phyloP scores from a whole-genome alignment of 1,140 invertebrate species.

The Lordiphosa collinella region DNA sequence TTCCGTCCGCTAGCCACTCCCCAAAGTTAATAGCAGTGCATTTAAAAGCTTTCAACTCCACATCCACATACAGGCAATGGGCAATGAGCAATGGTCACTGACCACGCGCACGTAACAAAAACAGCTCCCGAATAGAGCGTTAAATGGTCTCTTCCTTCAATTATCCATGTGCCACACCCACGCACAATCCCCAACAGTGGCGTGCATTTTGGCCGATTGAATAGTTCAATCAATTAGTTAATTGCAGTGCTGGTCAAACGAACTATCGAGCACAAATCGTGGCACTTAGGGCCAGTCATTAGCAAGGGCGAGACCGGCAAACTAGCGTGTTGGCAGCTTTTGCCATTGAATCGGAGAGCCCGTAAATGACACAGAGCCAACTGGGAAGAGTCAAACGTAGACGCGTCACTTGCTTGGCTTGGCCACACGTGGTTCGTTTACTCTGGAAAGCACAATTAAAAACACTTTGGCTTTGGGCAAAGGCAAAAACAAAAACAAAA shows the following conservation, averaged over 20 bases:
- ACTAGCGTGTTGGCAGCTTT: conserved; percentile 17
- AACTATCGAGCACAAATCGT: conserved; percentile 58
- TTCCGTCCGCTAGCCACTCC: conserved; percentile 16
- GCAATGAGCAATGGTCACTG: conserved; percentile 27
- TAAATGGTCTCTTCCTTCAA: conserved; percentile 32
- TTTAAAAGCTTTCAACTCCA: conserved; percentile 45
- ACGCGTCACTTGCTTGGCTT: conserved; percentile 10
- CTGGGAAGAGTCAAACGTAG: conserved; percentile 1
- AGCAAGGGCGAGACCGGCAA: conserved; percentile 49
- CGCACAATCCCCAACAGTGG: conserved; percentile 17
- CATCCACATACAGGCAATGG: conserved; percentile 9
- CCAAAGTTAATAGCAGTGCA: conserved; percentile 30
- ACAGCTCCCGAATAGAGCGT: conserved; percentile 10
- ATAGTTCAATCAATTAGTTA: conserved; percentile 78
- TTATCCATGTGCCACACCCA: conserved; percentile 47
- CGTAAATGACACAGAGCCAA: conserved; percentile 31
- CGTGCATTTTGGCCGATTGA: conserved; percentile 65
- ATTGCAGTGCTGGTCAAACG: conserved; percentile 58
- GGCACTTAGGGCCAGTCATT: conserved; percentile 71
- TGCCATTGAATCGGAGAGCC: conserved; percentile 40
- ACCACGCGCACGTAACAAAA: conserved; percentile 33
- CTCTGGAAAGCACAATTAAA: conserved; percentile 40
- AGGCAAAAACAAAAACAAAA: conserved; percentile 7
- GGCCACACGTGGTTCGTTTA: conserved; percentile 7
- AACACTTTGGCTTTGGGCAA: conserved; percentile 37